Base-by-base conservation (phyloP, 1,140 invertebrate genomes). In the Aphaenogaster rudis region DNA sequence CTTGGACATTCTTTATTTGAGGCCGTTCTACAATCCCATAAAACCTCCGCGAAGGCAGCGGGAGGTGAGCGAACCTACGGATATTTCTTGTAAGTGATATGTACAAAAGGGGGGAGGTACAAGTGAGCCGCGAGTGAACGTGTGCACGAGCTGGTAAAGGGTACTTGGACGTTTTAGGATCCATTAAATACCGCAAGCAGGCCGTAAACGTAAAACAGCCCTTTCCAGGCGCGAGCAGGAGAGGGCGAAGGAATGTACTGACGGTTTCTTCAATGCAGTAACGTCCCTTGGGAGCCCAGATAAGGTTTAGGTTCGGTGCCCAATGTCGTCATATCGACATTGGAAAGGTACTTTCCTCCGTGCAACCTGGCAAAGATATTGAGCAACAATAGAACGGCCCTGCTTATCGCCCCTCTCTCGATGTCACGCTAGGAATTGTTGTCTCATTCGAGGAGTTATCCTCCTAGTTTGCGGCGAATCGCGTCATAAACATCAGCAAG, bases 141-240 rank as follows among this genome's bases (percentile, higher is more conserved):
- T 59, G 63, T 39, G 50, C 67, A 84, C 81, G 86, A 88, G 63
- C 77, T 72, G 77, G 67, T 52, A 78, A 81, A 88, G 80, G 86
- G 78, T 82, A 86, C 88, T 84, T 61, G 86, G 63, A 71, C 28
- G 52, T 64, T 82, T 67, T 80, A 81, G 71, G 54, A 50, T 42
- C 90, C 90, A 89, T 91, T 91, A 91, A 91, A 90, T 82, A 89
- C 80, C 89, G 33, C 84, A 88, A 91, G 82, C 61, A 89, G 82
- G 67, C 80, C 78, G 66, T 91, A 91, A 91, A 91, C 90, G 50
- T 57, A 81, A 87, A 79, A 69, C 64, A 86, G 59, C 28, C 77
- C 74, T 90, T 76, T 72, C 42, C 90, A 36, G 76, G 8, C 42
- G 13, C n/a, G 3, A 33, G 15, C 21, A 8, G 15, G 45, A 11